These are phyloP conservation scores for Acromyrmex charruanus DNA, from an alignment of 1,140 invertebrate genomes.

Conservation along the genomic window DNA sequence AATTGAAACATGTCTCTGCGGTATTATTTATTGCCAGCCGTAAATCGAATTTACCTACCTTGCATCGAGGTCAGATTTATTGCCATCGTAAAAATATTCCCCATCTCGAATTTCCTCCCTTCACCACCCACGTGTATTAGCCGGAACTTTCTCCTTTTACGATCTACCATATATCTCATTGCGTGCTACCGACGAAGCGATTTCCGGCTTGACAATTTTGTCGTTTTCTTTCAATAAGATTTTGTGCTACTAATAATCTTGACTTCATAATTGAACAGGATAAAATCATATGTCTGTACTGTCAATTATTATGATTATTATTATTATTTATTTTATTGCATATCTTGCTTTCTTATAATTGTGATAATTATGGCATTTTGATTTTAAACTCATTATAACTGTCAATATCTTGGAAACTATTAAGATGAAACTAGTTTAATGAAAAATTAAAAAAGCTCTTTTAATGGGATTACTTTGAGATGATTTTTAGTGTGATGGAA, in stretches of 20 bases:
- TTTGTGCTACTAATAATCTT: conserved; percentile 22
- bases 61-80: conserved; percentile 69
- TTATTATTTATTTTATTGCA: background rate
- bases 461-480: no score
- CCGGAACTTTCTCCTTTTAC: conserved; percentile 29
- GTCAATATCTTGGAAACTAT: no score
- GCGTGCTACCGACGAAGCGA: background rate
- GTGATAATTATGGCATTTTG: conserved; percentile 33
- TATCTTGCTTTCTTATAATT: background rate
- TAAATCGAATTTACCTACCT: conserved; percentile 78
- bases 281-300: background rate
- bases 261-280: background rate
- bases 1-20: conserved; percentile 77
- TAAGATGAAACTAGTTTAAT: no score
- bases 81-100: conserved; percentile 67
- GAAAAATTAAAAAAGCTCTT: no score
- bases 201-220: conserved; percentile 15
- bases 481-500: no score
- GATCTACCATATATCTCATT: background rate
- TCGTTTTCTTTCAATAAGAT: background rate
- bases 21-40: conserved; percentile 73
- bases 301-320: background rate
- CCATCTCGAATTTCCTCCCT: conserved; percentile 24
- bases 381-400: conserved; percentile 39
- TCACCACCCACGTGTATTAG: conserved; percentile 19